Conservation (phyloP, 2,888 invertebrate genomes). For the Epinotia bilunana region DNA sequence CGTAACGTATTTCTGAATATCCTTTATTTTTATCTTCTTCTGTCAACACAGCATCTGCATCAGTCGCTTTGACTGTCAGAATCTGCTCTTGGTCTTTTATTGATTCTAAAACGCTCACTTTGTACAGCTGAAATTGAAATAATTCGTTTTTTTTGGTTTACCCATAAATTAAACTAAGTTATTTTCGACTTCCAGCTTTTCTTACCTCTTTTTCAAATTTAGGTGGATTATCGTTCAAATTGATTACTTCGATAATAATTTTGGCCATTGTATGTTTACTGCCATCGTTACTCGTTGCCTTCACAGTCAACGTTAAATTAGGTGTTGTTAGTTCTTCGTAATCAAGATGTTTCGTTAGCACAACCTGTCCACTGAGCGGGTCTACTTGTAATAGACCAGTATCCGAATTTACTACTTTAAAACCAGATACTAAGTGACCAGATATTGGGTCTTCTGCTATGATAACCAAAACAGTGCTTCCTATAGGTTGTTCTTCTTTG, state of each 20-base stretch:
- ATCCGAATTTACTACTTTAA: slow-evolving; percentile 83
- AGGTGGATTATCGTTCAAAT: slow-evolving; percentile 92
- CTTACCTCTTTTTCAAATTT: slow-evolving; percentile 86
- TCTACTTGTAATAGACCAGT: slow-evolving; percentile 84
- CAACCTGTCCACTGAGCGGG: slow-evolving; percentile 89
- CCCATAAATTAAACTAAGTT: too few species aligned
- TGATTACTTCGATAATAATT: slow-evolving; percentile 88
- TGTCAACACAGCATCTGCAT: slow-evolving; percentile 86
- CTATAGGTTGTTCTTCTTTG: slow-evolving; percentile 91
- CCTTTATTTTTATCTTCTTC: slow-evolving; percentile 84
- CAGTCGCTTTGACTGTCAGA: slow-evolving; percentile 88
- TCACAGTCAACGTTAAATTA: slow-evolving; percentile 83
- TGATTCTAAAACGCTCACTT: slow-evolving; percentile 89
- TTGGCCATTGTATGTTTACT: slow-evolving; percentile 87
- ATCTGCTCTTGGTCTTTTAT: slow-evolving; percentile 87
- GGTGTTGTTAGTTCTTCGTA: slow-evolving; percentile 88
- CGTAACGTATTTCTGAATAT: slow-evolving; percentile 88
- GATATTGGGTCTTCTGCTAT: slow-evolving; percentile 89
- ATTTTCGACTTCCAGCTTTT: too few species aligned
- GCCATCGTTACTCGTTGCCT: slow-evolving; percentile 81
- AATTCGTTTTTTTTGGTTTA: neutral
- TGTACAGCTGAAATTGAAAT: slow-evolving; percentile 82
- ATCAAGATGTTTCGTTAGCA: slow-evolving; percentile 89
- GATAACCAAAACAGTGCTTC: slow-evolving; percentile 87
- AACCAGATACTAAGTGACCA: slow-evolving; percentile 85